Conservation (phyloP, 2,888 invertebrate genomes). For the Tuberolachnus salignus region DNA sequence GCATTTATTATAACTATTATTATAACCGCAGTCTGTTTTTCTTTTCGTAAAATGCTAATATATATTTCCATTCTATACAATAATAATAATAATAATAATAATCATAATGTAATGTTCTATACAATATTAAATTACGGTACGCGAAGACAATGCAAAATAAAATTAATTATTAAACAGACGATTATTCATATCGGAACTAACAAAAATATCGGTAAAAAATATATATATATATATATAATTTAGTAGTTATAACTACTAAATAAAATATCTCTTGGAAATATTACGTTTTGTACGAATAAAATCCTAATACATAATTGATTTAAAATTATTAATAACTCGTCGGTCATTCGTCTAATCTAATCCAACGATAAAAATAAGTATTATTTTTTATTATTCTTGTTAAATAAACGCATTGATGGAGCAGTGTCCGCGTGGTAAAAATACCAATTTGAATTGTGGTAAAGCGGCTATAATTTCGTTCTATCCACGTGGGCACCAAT, state of each 20-base stretch:
- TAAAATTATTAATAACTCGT: too few species aligned
- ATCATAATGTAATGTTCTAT: not conserved
- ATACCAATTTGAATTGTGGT: too few species aligned
- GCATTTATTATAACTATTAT: not conserved
- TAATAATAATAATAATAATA: not conserved
- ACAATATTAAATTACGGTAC: not conserved
- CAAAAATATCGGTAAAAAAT: not conserved
- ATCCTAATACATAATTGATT: too few species aligned
- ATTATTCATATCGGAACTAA: not conserved
- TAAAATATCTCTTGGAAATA: too few species aligned
- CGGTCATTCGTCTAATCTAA: too few species aligned
- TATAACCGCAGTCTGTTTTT: not conserved
- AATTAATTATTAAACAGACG: constrained; percentile 6
- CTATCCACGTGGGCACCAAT: too few species aligned
- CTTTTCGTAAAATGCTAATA: not conserved
- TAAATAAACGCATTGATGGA: too few species aligned
- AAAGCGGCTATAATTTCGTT: too few species aligned
- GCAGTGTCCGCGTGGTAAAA: too few species aligned
- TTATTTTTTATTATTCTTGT: too few species aligned
- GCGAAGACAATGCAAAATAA: not conserved
- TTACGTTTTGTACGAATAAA: too few species aligned
- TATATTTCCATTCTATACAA: not conserved
- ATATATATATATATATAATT: not conserved
- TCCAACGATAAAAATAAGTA: too few species aligned
- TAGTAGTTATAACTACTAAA: not conserved